These are phyloP conservation scores for Eueides isabella DNA, from an alignment of 1,140 invertebrate genomes.

Conservation along the genomic window DNA sequence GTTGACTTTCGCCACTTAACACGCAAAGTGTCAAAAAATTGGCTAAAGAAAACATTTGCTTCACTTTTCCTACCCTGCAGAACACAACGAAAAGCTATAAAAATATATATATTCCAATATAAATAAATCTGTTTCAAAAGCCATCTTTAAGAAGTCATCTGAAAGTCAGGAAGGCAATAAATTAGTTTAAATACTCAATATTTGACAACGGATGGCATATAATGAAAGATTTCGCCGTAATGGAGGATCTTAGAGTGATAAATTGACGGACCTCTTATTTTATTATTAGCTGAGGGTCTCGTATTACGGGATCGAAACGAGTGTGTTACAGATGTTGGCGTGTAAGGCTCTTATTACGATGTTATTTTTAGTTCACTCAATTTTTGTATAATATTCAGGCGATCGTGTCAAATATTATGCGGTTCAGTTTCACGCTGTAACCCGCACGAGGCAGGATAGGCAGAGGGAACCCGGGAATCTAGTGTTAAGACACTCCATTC, in stretches of 20 bases:
- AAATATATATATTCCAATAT: neutral
- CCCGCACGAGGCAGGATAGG: no score
- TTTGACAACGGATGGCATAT: conserved; percentile 40
- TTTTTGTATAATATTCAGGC: neutral
- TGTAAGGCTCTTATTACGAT: neutral
- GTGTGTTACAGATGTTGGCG: conserved; percentile 9
- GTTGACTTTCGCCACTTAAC: no score
- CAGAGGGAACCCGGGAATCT: no score
- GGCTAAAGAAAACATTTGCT: no score
- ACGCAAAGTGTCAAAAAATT: neutral
- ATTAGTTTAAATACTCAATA: conserved; percentile 47
- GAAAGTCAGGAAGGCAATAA: conserved; percentile 35
- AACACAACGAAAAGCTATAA: neutral
- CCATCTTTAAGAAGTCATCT: neutral
- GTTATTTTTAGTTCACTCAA: neutral
- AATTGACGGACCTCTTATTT: conserved; percentile 37
- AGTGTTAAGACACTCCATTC: no score
- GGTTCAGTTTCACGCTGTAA: no score
- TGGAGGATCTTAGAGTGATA: conserved; percentile 40
- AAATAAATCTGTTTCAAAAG: neutral
- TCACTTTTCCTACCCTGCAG: no score
- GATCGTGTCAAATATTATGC: neutral
- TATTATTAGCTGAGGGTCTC: neutral
- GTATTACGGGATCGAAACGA: neutral
- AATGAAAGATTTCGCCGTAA: conserved; percentile 42